Conservation (phyloP, 2,113 vertebrate species). For the Anas platyrhynchos region DNA sequence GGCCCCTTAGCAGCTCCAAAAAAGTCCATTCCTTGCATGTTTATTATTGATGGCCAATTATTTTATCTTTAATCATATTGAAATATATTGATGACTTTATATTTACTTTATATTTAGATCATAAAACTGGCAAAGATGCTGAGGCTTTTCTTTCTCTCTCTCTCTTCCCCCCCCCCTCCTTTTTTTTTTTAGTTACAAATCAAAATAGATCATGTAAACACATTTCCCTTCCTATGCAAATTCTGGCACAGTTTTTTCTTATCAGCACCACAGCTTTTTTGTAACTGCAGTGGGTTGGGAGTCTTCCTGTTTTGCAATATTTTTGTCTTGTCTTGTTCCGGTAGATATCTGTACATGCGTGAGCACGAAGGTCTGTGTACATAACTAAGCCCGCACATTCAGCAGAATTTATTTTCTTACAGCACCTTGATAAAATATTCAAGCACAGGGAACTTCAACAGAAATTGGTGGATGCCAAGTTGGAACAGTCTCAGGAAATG, state of each 20-base stretch:
- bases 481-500: constrained; percentile 88
- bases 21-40: background rate
- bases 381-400: background rate
- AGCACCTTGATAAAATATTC: constrained; percentile 96
- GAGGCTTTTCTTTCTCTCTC: background rate
- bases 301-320: background rate
- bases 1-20: background rate
- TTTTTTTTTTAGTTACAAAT: background rate
- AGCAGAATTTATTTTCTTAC: constrained; percentile 44
- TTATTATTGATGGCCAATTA: background rate
- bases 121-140: background rate
- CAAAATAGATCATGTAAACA: background rate
- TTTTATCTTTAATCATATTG: background rate
- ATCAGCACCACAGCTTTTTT: background rate
- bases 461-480: constrained; percentile 91
- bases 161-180: too few species aligned
- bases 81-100: background rate
- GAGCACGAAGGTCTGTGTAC: background rate
- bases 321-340: background rate
- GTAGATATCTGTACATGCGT: background rate
- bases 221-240: background rate
- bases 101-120: background rate
- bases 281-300: background rate
- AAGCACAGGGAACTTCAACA: constrained; percentile 93
- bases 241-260: background rate